These are phyloP conservation scores for Phylloscopus trochilus DNA, from an alignment of 2,113 vertebrate genomes.

Conservation along the genomic window DNA sequence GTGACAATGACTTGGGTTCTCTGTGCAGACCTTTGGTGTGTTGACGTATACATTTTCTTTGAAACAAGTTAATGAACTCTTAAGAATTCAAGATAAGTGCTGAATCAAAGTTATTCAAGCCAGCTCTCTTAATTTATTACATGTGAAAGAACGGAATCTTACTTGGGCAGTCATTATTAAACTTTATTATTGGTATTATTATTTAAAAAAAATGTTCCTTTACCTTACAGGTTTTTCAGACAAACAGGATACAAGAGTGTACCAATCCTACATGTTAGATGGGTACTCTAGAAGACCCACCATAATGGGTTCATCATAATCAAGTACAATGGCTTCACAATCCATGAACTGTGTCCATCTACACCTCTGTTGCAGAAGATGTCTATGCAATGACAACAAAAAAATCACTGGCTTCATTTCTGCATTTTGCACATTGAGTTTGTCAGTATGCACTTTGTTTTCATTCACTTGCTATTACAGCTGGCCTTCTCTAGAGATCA, in stretches of 20 bases:
- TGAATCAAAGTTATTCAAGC: not conserved
- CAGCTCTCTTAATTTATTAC: not conserved
- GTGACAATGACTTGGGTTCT: not conserved
- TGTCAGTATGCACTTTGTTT: conserved; percentile 19
- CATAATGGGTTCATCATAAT: not conserved
- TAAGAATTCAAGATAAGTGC: not conserved
- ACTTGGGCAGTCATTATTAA: not conserved
- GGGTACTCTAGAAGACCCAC: not conserved
- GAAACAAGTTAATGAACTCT: not conserved
- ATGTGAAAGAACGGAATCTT: not conserved
- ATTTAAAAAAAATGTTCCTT: not conserved
- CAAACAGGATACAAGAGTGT: not conserved
- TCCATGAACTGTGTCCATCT: not conserved
- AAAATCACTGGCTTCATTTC: not conserved
- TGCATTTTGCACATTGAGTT: not conserved
- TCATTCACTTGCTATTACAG: conserved; percentile 39
- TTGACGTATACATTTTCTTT: not conserved
- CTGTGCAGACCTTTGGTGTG: not conserved
- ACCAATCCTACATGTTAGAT: not conserved
- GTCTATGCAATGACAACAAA: not conserved
- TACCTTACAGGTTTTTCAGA: not conserved
- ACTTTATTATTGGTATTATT: not conserved
- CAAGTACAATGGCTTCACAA: not conserved
- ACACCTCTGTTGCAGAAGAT: not conserved
- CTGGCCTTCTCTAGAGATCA: conserved; percentile 4